phyloP scores from a whole-genome alignment of 92 coral and sea anemone species.

The Blastomussa wellsi region DNA sequence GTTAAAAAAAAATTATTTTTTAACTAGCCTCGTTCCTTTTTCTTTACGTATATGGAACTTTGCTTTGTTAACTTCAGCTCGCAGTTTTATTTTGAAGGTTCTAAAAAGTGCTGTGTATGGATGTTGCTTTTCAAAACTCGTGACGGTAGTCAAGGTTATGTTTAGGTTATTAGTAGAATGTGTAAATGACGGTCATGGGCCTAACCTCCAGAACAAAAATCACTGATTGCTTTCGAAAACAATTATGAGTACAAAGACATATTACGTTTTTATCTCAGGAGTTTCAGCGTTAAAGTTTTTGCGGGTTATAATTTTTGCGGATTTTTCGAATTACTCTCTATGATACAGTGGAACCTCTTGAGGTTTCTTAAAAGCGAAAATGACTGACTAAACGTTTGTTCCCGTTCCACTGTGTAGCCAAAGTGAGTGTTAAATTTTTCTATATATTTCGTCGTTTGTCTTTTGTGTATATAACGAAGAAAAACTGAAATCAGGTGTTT shows the following conservation, averaged over 20 bases:
- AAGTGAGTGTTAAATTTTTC: too few relatives aligned
- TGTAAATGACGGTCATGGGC: not conserved
- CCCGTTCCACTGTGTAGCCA: too few relatives aligned
- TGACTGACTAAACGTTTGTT: not conserved
- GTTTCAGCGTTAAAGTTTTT: not conserved
- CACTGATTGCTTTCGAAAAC: not conserved
- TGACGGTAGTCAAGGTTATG: conserved; percentile 1
- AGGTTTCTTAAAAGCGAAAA: not conserved
- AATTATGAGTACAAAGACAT: not conserved
- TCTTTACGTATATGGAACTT: not conserved
- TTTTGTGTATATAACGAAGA: too few relatives aligned
- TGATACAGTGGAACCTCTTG: too few relatives aligned
- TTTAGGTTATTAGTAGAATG: not conserved
- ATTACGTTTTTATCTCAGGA: not conserved
- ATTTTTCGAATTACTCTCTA: too few relatives aligned
- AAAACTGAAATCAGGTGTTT: not conserved
- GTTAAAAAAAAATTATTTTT: too few relatives aligned
- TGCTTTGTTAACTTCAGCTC: not conserved
- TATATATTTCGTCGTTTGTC: too few relatives aligned
- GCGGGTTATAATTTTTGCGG: too few relatives aligned
- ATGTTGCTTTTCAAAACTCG: not conserved
- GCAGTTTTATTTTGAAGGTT: not conserved
- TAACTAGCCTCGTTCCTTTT: not conserved
- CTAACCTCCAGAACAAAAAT: not conserved
- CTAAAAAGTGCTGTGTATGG: not conserved